phyloP scores from a whole-genome alignment of 37 sponge, comb jelly and placozoan genomes.

The Tethya wilhelma region DNA sequence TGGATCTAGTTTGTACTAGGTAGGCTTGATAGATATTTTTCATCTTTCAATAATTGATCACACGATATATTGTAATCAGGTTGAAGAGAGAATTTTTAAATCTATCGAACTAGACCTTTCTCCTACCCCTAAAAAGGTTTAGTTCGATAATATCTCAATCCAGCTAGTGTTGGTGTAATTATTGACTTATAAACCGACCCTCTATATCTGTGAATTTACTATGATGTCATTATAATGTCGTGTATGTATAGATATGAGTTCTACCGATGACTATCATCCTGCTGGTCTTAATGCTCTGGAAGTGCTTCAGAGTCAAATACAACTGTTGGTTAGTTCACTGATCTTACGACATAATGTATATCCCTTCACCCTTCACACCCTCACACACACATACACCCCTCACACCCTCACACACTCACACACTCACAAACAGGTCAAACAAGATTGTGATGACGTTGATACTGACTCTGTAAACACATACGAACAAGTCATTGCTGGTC shows the following conservation, averaged over 20 bases:
- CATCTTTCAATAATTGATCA: too few relatives aligned
- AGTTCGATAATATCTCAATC: too few relatives aligned
- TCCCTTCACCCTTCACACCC: background rate
- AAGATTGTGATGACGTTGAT: constrained; percentile 33
- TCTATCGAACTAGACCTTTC: too few relatives aligned
- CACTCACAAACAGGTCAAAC: constrained; percentile 42
- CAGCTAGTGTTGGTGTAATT: background rate
- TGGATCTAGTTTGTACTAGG: too few relatives aligned
- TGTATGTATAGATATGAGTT: background rate
- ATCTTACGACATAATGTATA: background rate
- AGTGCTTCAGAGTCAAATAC: constrained; percentile 52
- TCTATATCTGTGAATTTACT: background rate
- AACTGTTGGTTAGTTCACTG: constrained; percentile 42
- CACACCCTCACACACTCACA: too few relatives aligned
- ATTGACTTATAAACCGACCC: background rate
- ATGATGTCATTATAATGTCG: too few relatives aligned
- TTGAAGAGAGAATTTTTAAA: too few relatives aligned
- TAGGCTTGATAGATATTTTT: too few relatives aligned
- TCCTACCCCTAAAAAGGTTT: too few relatives aligned
- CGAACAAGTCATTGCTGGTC: constrained; percentile 17
- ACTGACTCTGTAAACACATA: constrained; percentile 6
- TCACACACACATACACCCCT: too few relatives aligned
- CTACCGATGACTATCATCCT: constrained; percentile 11
- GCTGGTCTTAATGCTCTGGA: constrained; percentile 48
- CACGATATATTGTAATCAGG: too few relatives aligned